A percentile compares a stretch with the other conserved stretches of the same genome.
Evolutionary conservation across 2,113 vertebrate species (phyloP).

Genomic region (Riparia riparia): DNA sequence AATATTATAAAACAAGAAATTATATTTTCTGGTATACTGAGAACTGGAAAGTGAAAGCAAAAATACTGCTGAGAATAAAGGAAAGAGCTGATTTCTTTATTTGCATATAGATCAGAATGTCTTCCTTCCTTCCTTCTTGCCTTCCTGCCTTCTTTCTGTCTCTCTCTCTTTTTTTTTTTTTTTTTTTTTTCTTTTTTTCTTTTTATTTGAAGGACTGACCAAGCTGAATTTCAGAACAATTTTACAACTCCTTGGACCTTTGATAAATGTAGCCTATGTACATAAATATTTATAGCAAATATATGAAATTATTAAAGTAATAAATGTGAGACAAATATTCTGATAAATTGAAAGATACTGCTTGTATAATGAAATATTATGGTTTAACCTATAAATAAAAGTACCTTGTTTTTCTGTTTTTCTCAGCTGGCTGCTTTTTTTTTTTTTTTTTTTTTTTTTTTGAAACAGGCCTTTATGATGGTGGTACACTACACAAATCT

Average conservation of each 20-base stretch:
- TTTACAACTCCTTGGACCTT: neutral
- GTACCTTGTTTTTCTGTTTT: neutral
- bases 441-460: conserved; percentile 5
- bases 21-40: neutral
- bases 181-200: neutral
- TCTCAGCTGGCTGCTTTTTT: neutral
- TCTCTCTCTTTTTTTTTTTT: too few species aligned
- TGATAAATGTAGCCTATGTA: neutral
- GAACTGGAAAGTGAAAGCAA: neutral
- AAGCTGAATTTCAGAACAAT: rapidly evolving
- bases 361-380: conserved; percentile 4
- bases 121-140: neutral
- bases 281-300: neutral
- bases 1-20: neutral
- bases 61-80: neutral
- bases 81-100: neutral
- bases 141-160: too few species aligned
- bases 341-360: conserved; percentile 24
- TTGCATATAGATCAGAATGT: neutral
- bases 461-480: conserved; percentile 26
- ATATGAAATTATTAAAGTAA: conserved; percentile 48
- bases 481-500: conserved; percentile 18
- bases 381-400: conserved; percentile 32
- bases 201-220: neutral
- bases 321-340: conserved; percentile 11